Percentiles rank a stretch among this genome's conserved stretches.
phyloP scores from a whole-genome alignment of 2,888 invertebrate genomes.

The Pristionchus maxplancki region DNA sequence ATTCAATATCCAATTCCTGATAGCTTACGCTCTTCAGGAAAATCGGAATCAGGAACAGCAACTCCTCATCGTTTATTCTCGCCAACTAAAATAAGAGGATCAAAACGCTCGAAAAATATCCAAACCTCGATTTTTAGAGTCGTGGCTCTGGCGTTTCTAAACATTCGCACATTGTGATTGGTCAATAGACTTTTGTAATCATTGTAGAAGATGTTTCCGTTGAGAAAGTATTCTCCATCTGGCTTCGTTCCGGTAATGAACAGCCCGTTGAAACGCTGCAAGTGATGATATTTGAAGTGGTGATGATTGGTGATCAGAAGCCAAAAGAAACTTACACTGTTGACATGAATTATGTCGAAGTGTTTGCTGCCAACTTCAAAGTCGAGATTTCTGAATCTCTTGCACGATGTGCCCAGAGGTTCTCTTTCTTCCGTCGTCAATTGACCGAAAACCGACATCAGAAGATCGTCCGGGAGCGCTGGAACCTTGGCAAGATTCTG shows the following conservation, averaged over 20 bases:
- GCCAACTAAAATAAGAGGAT: no score
- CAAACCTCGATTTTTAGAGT: background rate
- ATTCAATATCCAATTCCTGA: no score
- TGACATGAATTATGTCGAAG: background rate
- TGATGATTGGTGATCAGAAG: no score
- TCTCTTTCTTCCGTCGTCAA: background rate
- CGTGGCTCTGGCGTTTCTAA: background rate
- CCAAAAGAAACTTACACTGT: background rate
- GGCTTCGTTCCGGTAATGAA: no score
- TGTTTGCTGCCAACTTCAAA: background rate
- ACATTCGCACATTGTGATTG: background rate
- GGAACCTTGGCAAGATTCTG: background rate
- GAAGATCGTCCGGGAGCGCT: background rate
- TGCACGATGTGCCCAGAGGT: background rate
- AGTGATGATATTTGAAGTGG: no score
- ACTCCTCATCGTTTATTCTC: no score
- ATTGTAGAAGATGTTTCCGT: no score
- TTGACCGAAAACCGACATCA: background rate
- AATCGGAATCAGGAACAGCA: no score
- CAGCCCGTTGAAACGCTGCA: no score
- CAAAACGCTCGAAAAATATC: no score
- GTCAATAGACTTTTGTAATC: background rate
- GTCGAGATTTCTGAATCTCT: background rate
- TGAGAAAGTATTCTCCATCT: no score
- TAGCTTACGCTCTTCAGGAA: no score